phyloP scores from a whole-genome alignment of 2,888 invertebrate genomes.

The Steromphala cineraria region DNA sequence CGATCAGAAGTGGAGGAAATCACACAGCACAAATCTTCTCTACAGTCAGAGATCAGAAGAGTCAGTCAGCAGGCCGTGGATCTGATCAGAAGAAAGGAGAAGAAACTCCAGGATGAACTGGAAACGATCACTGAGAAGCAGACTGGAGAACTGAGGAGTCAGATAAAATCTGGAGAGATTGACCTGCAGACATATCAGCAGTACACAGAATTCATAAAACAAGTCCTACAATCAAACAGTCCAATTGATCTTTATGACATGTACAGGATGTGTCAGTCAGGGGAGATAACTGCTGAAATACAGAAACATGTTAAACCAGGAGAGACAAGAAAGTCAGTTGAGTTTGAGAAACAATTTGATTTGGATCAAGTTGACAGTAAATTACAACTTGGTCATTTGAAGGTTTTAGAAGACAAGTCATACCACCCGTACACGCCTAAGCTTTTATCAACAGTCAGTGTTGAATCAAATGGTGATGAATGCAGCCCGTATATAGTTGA shows the following conservation, averaged over 20 bases:
- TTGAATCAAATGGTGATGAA: not conserved
- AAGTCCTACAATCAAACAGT: not conserved
- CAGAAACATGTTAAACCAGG: not conserved
- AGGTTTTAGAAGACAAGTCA: too few relatives aligned
- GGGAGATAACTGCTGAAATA: not conserved
- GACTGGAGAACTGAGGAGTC: not conserved
- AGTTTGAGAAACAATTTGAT: not conserved
- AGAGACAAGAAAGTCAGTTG: not conserved
- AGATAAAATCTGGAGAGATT: not conserved
- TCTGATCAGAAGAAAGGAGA: not conserved
- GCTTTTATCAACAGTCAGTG: not conserved
- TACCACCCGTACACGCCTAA: not conserved
- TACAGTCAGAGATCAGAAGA: not conserved
- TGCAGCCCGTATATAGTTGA: not conserved
- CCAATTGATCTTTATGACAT: not conserved
- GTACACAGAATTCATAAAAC: not conserved
- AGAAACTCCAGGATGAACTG: not conserved
- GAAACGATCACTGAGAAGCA: not conserved
- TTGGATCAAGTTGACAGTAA: too few relatives aligned
- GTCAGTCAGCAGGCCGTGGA: not conserved
- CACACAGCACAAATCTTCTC: not conserved
- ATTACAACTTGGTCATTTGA: too few relatives aligned
- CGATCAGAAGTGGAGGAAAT: not conserved
- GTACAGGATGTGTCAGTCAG: not conserved
- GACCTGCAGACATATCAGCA: not conserved